A percentile compares a stretch with the other conserved stretches of the same genome.
Evolutionary conservation across 2,797 vertebrate species (phyloP).

Genomic region (Lycodopsis pacificus): DNA sequence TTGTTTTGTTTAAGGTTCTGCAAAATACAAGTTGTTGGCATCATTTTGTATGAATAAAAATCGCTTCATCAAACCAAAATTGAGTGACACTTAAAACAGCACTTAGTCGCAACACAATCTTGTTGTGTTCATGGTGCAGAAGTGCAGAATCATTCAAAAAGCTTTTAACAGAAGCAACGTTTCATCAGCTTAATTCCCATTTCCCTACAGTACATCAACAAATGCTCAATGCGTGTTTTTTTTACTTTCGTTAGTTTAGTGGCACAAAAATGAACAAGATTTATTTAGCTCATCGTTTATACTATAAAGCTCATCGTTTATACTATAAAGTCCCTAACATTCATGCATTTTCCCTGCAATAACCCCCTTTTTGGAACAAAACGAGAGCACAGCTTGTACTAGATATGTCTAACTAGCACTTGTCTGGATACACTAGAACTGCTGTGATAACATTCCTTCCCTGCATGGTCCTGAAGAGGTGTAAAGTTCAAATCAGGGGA

Average conservation of each 20-base stretch:
- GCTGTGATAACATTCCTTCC: conserved; percentile 26
- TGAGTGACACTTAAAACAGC: not conserved
- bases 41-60: not conserved
- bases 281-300: not conserved
- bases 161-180: not conserved
- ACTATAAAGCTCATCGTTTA: not conserved
- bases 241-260: not conserved
- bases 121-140: not conserved
- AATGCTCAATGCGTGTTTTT: not conserved
- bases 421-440: not conserved
- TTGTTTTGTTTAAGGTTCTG: not conserved
- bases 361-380: not conserved
- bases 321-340: not conserved
- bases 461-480: conserved; percentile 50
- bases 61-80: not conserved
- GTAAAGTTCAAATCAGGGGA: conserved; percentile 58
- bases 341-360: not conserved
- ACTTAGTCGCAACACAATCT: not conserved
- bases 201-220: not conserved
- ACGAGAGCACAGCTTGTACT: not conserved
- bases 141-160: conserved; percentile 7
- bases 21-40: too few relatives aligned
- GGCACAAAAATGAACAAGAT: not conserved
- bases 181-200: not conserved
- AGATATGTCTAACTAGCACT: not conserved